Base-by-base conservation (phyloP, 64 coral and sea anemone genomes). In the Hydrozoanthus tunicans region DNA sequence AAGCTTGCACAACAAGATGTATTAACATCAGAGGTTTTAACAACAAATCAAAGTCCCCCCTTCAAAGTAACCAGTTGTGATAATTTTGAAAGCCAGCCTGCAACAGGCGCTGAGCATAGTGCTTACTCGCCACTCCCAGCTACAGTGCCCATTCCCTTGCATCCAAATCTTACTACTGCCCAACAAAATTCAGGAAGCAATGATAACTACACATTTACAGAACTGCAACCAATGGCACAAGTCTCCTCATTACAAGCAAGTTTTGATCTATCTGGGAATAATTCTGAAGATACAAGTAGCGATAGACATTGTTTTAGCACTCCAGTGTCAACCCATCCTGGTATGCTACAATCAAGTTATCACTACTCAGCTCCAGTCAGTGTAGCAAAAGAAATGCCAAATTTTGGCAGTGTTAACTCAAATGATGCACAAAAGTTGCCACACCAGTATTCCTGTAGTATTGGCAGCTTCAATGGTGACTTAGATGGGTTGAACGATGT, bases 161-260 rank as follows among this genome's bases (percentile, higher is more conserved):
- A 51, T 17, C 27, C 51, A 68, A 83, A 53, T 15, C 68, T 26
- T 17, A 52, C 81, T 53, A 52, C 81, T 53, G 10, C 62, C 53
- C 81, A 67, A 23, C 5, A 55, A 63, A 84, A 84, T 62, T 68
- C 43, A 4, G 81, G 68, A 20, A 55, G 51, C 62, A 68, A 8
- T 85, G 82, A 85, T 55, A 85, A 70, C 9, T 85, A 85, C 51
- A 85, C 82, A 70, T 43, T 85, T 69, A 85, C 82, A 69, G 82
- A 85, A 69, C 51, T 85, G 10, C 64, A 17, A 5, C 63, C 82
- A 3, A 15, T 64, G 55, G 51, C 51, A 70, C 82, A 85, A n/a
- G n/a, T 54, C 7, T 69, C 32, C 15, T 69, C 82, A 25, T 53
- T 64, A 69, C 13, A 10, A 1, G 13, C 82, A 70, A 70, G 51